Percentiles rank a stretch among this genome's conserved stretches.
Evolutionary conservation across 2,888 invertebrate species (phyloP).

Genomic region (Tenthredo mesomela): DNA sequence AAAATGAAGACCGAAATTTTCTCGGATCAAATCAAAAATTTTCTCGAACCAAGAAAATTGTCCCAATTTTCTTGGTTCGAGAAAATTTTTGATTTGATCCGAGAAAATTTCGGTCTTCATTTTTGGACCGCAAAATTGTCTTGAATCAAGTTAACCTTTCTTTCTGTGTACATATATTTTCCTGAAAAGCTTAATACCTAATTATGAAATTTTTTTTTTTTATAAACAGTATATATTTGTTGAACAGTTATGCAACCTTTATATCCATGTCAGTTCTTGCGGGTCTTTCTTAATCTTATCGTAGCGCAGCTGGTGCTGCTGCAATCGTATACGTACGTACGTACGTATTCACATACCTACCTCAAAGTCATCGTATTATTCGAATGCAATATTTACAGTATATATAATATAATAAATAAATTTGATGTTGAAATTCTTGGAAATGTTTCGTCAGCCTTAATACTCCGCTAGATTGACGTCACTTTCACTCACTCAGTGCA

Average conservation of each 20-base stretch:
- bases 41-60: no score
- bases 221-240: neutral
- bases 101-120: no score
- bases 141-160: no score
- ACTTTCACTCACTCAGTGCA: constrained; percentile 37
- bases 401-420: neutral
- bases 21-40: no score
- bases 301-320: no score
- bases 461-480: constrained; percentile 25
- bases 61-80: no score
- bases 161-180: no score
- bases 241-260: neutral
- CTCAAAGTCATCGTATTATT: neutral
- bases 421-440: constrained; percentile 37
- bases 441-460: constrained; percentile 46
- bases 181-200: neutral
- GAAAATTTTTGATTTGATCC: no score
- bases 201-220: neutral
- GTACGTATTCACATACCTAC: neutral
- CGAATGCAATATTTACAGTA: neutral
- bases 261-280: neutral
- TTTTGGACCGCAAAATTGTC: no score
- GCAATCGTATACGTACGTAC: neutral
- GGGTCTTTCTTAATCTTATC: neutral
- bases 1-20: no score